These are phyloP conservation scores for Tokudaia muenninki DNA, from an alignment of 2,797 vertebrate species.

Conservation along the genomic window DNA sequence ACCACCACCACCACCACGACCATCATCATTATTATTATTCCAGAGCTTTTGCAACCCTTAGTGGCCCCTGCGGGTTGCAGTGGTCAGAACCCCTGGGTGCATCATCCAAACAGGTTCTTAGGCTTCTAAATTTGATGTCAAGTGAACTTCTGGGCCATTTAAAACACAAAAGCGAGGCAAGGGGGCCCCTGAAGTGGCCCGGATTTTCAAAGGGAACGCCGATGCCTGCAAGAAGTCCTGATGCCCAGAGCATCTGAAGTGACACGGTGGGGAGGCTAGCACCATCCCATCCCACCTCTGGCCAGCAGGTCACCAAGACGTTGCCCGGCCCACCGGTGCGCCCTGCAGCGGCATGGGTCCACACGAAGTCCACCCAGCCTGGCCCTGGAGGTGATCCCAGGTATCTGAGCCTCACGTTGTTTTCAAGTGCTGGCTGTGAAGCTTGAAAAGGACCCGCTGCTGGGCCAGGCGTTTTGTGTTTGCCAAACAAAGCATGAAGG, in stretches of 20 bases:
- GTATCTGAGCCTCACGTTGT: slow-evolving; percentile 86
- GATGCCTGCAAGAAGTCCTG: neutral
- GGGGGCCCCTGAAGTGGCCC: neutral
- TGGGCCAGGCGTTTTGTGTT: slow-evolving; percentile 96
- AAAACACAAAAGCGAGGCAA: slow-evolving; percentile 77
- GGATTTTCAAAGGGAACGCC: slow-evolving; percentile 75
- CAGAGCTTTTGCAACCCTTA: slow-evolving; percentile 8
- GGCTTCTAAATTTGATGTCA: slow-evolving; percentile 67
- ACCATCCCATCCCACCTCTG: neutral
- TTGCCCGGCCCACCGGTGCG: neutral
- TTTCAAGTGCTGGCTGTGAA: slow-evolving; percentile 88
- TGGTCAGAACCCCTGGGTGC: neutral
- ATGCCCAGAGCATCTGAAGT: neutral
- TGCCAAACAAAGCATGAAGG: slow-evolving; percentile 99
- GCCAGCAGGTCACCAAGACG: neutral
- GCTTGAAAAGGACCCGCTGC: slow-evolving; percentile 91
- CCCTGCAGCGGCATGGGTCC: neutral
- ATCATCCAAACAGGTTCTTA: slow-evolving; percentile 56
- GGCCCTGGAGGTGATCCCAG: slow-evolving; percentile 88
- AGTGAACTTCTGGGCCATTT: slow-evolving; percentile 79
- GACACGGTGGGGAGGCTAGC: neutral
- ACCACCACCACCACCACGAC: neutral
- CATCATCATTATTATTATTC: neutral
- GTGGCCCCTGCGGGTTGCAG: neutral
- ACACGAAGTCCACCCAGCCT: neutral